These are phyloP conservation scores for Listrodromus nycthemerus DNA, from an alignment of 2,888 invertebrate genomes.

Conservation along the genomic window DNA sequence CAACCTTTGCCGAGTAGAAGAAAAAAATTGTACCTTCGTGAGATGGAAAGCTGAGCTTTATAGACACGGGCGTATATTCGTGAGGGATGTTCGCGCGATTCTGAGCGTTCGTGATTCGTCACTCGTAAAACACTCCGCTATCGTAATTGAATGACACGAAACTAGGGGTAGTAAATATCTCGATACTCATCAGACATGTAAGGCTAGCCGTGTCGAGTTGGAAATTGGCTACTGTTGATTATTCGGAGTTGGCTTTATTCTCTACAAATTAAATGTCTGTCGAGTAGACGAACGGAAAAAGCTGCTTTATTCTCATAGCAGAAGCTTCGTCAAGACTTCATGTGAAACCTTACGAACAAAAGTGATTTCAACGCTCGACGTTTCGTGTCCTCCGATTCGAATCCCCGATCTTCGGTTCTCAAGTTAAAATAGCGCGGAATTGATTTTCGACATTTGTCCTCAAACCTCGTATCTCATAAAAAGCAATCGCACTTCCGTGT, in stretches of 20 bases:
- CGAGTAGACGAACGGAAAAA: neutral
- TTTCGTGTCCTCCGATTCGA: too few relatives aligned
- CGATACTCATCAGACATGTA: neutral
- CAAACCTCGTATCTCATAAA: too few relatives aligned
- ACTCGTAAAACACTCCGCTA: neutral
- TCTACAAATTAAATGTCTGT: neutral
- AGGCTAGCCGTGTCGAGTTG: neutral
- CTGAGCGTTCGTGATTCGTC: constrained; percentile 43
- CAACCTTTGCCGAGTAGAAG: neutral
- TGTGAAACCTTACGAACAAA: neutral
- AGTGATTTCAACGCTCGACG: neutral
- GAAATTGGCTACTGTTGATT: too few relatives aligned
- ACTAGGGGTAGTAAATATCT: neutral
- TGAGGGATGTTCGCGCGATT: constrained; percentile 34
- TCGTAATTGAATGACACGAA: constrained; percentile 24
- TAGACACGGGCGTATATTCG: too few relatives aligned
- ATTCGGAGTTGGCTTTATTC: too few relatives aligned
- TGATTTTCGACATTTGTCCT: too few relatives aligned
- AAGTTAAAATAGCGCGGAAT: too few relatives aligned
- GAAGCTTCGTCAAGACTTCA: neutral
- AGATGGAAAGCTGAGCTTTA: too few relatives aligned
- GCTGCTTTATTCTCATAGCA: neutral
- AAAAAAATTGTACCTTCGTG: neutral
- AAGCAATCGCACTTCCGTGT: too few relatives aligned
- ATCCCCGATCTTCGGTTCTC: too few relatives aligned